Conservation (phyloP, 2,797 vertebrate species). For the Odontamblyopus rebecca region DNA sequence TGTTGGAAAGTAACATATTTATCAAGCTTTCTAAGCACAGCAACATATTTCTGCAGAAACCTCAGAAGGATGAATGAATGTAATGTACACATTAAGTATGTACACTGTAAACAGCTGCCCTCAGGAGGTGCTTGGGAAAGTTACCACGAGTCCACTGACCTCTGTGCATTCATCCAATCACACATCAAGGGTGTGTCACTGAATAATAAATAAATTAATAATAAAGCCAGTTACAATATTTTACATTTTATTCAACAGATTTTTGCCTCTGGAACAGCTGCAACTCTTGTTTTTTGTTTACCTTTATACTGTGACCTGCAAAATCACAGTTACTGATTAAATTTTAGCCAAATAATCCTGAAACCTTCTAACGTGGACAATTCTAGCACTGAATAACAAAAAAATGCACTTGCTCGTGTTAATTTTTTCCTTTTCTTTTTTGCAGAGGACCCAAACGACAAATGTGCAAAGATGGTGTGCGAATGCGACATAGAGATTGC, state of each 20-base stretch:
- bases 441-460: conserved; percentile 83
- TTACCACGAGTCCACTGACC: background rate
- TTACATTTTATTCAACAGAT: too few species aligned
- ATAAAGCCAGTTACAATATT: too few species aligned
- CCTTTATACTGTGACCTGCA: too few species aligned
- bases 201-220: too few species aligned
- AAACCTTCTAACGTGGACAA: too few species aligned
- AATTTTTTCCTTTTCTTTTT: conserved; percentile 22
- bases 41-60: background rate
- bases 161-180: background rate
- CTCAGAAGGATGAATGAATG: background rate
- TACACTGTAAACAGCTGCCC: background rate
- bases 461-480: conserved; percentile 86
- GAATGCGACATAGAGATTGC: conserved; percentile 86
- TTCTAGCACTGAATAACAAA: background rate
- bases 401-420: conserved; percentile 1
- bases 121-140: background rate
- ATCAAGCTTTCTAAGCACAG: background rate
- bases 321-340: too few species aligned
- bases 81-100: background rate
- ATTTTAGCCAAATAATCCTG: too few species aligned
- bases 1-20: background rate
- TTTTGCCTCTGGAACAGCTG: too few species aligned
- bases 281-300: too few species aligned
- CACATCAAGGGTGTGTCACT: background rate